Conservation (phyloP, 1,140 invertebrate species). For the Manduca sexta region DNA sequence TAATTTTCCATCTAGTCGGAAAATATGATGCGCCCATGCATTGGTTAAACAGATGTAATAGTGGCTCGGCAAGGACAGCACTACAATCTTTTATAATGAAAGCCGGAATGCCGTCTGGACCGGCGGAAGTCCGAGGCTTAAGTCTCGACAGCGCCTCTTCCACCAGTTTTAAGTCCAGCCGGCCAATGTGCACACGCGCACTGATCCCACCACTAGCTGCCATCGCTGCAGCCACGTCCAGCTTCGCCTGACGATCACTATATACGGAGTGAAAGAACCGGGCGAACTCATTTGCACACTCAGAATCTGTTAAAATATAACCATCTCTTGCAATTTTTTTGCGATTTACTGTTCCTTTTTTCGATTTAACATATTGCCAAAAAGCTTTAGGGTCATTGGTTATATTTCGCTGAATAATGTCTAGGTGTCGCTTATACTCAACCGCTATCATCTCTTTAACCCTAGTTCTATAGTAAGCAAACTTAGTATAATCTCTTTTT, state of each 20-base stretch:
- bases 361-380: neutral
- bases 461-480: constrained; percentile 7
- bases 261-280: constrained; percentile 5
- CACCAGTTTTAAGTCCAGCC: too few species aligned
- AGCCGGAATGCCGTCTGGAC: constrained; percentile 7
- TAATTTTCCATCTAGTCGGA: neutral
- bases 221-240: neutral
- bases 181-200: too few species aligned
- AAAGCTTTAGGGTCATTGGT: constrained; percentile 1
- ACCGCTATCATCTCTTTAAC: constrained; percentile 3
- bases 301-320: neutral
- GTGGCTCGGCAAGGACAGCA: neutral
- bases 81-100: constrained; percentile 11
- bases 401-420: constrained; percentile 1
- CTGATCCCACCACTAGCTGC: too few species aligned
- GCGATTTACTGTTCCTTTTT: too few species aligned
- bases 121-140: constrained; percentile 2
- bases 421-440: constrained; percentile 3
- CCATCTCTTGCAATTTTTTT: neutral
- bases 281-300: constrained; percentile 5
- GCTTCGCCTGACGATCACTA: neutral
- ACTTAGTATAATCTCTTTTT: constrained; percentile 5
- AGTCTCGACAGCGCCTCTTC: neutral
- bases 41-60: constrained; percentile 9
- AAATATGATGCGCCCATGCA: neutral